Percentiles rank a stretch among this genome's conserved stretches.
These are phyloP conservation scores for Cantharis rustica DNA, from an alignment of 2,888 invertebrate genomes.

Conservation along the genomic window DNA sequence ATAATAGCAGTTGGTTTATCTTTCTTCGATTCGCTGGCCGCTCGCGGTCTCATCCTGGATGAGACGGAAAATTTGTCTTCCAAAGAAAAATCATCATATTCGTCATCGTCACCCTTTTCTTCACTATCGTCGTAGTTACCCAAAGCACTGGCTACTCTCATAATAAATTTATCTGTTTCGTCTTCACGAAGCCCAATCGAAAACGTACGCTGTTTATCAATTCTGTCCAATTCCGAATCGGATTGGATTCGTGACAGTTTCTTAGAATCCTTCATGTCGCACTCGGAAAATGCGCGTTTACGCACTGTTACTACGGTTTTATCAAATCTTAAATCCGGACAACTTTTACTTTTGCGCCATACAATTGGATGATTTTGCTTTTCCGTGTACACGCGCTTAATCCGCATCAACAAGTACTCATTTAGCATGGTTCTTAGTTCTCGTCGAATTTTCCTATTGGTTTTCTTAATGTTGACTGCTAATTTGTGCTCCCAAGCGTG, in stretches of 20 bases:
- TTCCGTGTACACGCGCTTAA: constrained; percentile 75
- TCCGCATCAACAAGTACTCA: constrained; percentile 79
- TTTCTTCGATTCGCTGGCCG: not conserved
- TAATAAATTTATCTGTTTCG: constrained; percentile 75
- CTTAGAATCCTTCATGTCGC: not conserved
- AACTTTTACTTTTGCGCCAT: constrained; percentile 62
- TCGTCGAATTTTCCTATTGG: constrained; percentile 74
- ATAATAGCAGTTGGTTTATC: not conserved
- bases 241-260: constrained; percentile 66
- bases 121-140: constrained; percentile 60
- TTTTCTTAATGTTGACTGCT: constrained; percentile 75
- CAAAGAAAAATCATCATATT: not conserved
- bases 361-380: constrained; percentile 55
- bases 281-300: constrained; percentile 64
- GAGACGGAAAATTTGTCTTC: not conserved
- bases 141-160: constrained; percentile 77
- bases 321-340: constrained; percentile 69
- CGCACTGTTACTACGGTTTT: constrained; percentile 47
- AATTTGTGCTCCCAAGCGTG: constrained; percentile 76
- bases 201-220: constrained; percentile 79
- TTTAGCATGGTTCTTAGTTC: constrained; percentile 49
- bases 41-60: not conserved
- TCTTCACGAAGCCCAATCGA: constrained; percentile 68
- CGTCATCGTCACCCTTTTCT: not conserved
- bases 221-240: constrained; percentile 77